A percentile compares a stretch with the other conserved stretches of the same genome.
phyloP scores from a whole-genome alignment of 2,113 vertebrate genomes.

The Pygathrix nemaeus region DNA sequence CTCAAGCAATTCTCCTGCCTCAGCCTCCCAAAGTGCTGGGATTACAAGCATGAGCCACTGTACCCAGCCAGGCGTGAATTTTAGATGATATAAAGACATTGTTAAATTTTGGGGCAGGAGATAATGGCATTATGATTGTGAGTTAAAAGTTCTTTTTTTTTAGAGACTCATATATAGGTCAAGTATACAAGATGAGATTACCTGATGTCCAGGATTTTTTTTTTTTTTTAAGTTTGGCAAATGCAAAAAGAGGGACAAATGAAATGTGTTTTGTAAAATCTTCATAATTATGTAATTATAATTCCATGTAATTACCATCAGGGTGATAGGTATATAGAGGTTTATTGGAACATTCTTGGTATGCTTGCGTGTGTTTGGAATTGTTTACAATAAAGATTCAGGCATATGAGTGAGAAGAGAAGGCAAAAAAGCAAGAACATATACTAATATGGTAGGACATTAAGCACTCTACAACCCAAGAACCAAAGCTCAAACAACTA shows the following conservation, averaged over 20 bases:
- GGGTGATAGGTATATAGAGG: not conserved
- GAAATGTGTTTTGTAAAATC: not conserved
- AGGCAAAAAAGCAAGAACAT: not conserved
- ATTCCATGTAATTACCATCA: not conserved
- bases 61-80: not conserved
- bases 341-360: not conserved
- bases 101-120: not conserved
- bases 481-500: not conserved
- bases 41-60: too few species aligned
- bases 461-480: not conserved
- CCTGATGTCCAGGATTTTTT: not conserved
- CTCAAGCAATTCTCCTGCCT: too few species aligned
- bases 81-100: not conserved
- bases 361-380: not conserved
- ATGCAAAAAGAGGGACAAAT: not conserved
- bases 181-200: not conserved
- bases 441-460: not conserved
- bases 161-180: not conserved
- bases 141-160: conserved; percentile 19
- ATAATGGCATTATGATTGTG: not conserved
- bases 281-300: not conserved
- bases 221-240: conserved; percentile 24
- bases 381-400: conserved; percentile 25
- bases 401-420: not conserved
- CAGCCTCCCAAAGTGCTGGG: too few species aligned